Evolutionary conservation across 2,797 vertebrate genomes (phyloP), one percentile per base, ranked within the genome.

Genomic region (Onychomys torridus): DNA sequence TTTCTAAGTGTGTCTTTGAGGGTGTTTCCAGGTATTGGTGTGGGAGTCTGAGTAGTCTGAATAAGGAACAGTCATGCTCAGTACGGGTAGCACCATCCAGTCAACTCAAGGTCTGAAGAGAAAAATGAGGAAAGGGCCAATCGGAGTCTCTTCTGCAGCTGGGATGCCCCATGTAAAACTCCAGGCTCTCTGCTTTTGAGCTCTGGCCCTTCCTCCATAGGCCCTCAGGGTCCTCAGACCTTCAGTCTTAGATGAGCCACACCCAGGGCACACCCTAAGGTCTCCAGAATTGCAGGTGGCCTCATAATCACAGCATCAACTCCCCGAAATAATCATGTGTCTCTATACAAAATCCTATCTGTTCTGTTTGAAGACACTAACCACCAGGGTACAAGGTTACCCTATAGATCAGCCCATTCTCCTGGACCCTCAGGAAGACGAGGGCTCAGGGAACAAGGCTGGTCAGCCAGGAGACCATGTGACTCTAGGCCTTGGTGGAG

Each of bases 391-490:
- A 37, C 12, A 71, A 37, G 89, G n/a, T 37, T 17, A 81, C 67
- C 46, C 73, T 43, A 2, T 3, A 13, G 16, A 23, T 49, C 34
- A 32, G 2, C 25, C 12, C 19, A 52, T 11, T 0, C 52, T 55
- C 59, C 65, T 61, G 29, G 23, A 19, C 34, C 78, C 40, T n/a
- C 71, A n/a, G 1, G 6, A 34, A 59, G 63, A 32, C 37, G 59
- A 81, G 63, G 75, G 37, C 23, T 5, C 0, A 29, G 34, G 34
- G 11, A 6, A 71, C 61, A 27, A n/a, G 32, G 19, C 34, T 2
- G 1, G 37, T n/a, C 49, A 37, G 37, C 8, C 0, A 0, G 65
- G 10, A 79, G 5, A 32, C 37, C 23, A 3, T 32, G 34, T 0
- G 65, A 43, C 55, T 81, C 25, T 9, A 2, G 43, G 67, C 2